phyloP scores from a whole-genome alignment of 2,888 invertebrate species.

The Hemistola chrysoprasaria region DNA sequence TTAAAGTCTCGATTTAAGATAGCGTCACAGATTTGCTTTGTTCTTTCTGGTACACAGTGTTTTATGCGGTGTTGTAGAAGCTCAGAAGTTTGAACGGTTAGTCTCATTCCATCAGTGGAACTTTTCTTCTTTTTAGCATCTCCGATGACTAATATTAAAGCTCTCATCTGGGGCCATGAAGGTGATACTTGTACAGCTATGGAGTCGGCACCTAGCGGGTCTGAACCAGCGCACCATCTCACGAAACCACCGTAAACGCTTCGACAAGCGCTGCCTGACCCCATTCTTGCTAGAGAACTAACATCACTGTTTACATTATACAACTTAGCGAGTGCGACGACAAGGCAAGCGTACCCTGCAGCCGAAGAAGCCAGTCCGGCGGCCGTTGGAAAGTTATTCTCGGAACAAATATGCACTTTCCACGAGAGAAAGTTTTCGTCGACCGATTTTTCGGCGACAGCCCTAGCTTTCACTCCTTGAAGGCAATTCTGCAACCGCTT shows the following conservation, averaged over 20 bases:
- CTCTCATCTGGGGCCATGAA: constrained; percentile 96
- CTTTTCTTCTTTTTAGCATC: constrained; percentile 91
- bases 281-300: constrained; percentile 89
- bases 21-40: constrained; percentile 73
- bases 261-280: constrained; percentile 98
- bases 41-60: constrained; percentile 87
- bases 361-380: constrained; percentile 99
- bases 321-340: constrained; percentile 88
- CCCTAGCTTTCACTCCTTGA: constrained; percentile 63
- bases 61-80: constrained; percentile 89
- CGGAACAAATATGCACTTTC: constrained; percentile 92
- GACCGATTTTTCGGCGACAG: constrained; percentile 58
- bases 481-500: constrained; percentile 90
- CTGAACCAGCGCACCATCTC: constrained; percentile 90
- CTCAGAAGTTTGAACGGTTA: constrained; percentile 89
- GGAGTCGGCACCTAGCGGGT: constrained; percentile 87
- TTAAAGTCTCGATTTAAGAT: constrained; percentile 89
- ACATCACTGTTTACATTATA: constrained; percentile 89
- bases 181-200: constrained; percentile 87
- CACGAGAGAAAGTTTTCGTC: constrained; percentile 79
- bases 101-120: constrained; percentile 95
- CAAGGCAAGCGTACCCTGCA: constrained; percentile 98
- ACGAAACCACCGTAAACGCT: constrained; percentile 98
- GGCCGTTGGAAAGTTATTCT: constrained; percentile 99
- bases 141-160: constrained; percentile 94